Evolutionary conservation across 2,888 invertebrate genomes (phyloP).

Genomic region (Mesochorus sp.): DNA sequence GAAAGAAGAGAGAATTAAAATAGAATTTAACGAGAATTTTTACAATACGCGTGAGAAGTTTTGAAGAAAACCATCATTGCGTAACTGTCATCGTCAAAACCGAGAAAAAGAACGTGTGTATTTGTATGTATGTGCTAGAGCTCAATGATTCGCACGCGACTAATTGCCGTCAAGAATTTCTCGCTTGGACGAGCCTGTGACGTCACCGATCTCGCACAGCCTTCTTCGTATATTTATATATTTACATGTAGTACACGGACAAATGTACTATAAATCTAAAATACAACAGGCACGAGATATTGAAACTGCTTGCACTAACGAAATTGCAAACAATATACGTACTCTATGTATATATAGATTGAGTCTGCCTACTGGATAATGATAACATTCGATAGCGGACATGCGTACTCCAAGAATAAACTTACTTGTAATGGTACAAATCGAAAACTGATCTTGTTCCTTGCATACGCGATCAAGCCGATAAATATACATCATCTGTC

Average conservation of each 20-base stretch:
- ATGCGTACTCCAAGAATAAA: too few relatives aligned
- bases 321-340: background rate
- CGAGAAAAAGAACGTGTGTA: conserved; percentile 21
- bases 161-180: conserved; percentile 47
- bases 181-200: conserved; percentile 4
- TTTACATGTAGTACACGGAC: background rate
- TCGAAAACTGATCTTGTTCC: too few relatives aligned
- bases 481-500: too few relatives aligned
- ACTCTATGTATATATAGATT: too few relatives aligned
- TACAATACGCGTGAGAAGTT: background rate
- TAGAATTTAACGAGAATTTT: background rate
- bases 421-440: too few relatives aligned
- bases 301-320: background rate
- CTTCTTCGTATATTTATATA: background rate
- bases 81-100: conserved; percentile 17
- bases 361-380: too few relatives aligned
- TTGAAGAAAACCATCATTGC: conserved; percentile 25
- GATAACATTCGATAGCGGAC: too few relatives aligned
- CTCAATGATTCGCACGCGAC: conserved; percentile 41
- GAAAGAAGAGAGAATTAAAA: too few relatives aligned
- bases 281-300: background rate
- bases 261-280: background rate
- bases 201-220: conserved; percentile 6
- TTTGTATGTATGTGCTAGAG: too few relatives aligned
- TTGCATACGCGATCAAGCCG: too few relatives aligned